These are phyloP conservation scores for Muscicapa comitata DNA, from an alignment of 2,797 vertebrate species.

Conservation along the genomic window DNA sequence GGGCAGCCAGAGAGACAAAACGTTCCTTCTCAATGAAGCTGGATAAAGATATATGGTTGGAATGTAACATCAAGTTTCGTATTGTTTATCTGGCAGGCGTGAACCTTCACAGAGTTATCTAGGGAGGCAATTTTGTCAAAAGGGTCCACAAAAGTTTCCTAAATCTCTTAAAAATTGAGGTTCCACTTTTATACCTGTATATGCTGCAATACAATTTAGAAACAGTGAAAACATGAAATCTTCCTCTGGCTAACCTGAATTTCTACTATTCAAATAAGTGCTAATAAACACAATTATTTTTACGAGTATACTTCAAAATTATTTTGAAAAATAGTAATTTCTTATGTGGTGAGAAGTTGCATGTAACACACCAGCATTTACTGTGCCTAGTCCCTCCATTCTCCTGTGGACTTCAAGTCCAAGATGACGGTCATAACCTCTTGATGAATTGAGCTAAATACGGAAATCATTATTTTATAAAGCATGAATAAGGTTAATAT, in stretches of 20 bases:
- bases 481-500: neutral
- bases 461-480: neutral
- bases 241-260: neutral
- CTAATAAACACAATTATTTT: neutral
- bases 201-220: neutral
- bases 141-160: neutral
- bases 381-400: neutral
- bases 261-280: neutral
- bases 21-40: neutral
- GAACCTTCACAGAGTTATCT: neutral
- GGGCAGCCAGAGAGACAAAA: neutral
- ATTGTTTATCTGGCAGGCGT: neutral
- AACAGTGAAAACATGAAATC: neutral
- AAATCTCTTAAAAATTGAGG: neutral
- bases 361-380: neutral
- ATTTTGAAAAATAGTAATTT: neutral
- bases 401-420: neutral
- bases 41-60: neutral
- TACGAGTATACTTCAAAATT: neutral
- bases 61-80: neutral
- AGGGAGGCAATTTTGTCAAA: neutral
- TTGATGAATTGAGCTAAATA: neutral
- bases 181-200: neutral
- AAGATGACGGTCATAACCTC: neutral
- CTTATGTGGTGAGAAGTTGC: neutral